Evolutionary conservation across 2,113 vertebrate genomes (phyloP).

Genomic region (Neogobius melanostomus): DNA sequence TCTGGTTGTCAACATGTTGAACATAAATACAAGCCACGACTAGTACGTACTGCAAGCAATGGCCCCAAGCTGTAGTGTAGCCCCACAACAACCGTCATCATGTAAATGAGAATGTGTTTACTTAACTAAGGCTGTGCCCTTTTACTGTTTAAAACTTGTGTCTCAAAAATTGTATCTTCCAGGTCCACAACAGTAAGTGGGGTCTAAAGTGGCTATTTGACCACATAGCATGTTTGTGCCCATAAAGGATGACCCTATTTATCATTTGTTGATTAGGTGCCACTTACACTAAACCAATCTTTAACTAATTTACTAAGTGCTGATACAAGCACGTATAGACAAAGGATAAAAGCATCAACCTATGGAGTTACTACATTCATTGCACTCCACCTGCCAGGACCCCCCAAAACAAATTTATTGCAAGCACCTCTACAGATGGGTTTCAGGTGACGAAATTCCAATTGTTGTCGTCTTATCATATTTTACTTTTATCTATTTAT

Average conservation of each 20-base stretch:
- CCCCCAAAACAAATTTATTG: too few relatives aligned
- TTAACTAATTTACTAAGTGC: conserved; percentile 7
- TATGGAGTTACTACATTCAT: too few relatives aligned
- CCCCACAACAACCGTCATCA: conserved; percentile 22
- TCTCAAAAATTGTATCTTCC: conserved; percentile 7
- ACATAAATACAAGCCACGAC: conserved; percentile 21
- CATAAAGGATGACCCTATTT: conserved; percentile 33
- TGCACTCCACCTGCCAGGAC: too few relatives aligned
- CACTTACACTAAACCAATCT: conserved; percentile 11
- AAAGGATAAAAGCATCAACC: background rate
- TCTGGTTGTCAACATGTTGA: conserved; percentile 20
- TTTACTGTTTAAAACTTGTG: conserved; percentile 5
- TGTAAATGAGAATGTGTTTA: conserved; percentile 38
- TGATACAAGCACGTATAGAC: conserved; percentile 12
- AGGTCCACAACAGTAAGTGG: conserved; percentile 29
- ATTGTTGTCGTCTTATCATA: too few relatives aligned
- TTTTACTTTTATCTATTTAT: too few relatives aligned
- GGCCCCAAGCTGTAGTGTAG: conserved; percentile 22
- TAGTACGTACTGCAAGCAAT: background rate
- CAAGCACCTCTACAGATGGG: too few relatives aligned
- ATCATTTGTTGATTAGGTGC: conserved; percentile 45
- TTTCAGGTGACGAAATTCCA: too few relatives aligned
- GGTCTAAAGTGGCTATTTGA: conserved; percentile 41
- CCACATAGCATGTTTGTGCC: conserved; percentile 1
- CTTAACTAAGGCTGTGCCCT: background rate